Base-by-base conservation (phyloP, 2,888 invertebrate genomes). In the Sesia bembeciformis region DNA sequence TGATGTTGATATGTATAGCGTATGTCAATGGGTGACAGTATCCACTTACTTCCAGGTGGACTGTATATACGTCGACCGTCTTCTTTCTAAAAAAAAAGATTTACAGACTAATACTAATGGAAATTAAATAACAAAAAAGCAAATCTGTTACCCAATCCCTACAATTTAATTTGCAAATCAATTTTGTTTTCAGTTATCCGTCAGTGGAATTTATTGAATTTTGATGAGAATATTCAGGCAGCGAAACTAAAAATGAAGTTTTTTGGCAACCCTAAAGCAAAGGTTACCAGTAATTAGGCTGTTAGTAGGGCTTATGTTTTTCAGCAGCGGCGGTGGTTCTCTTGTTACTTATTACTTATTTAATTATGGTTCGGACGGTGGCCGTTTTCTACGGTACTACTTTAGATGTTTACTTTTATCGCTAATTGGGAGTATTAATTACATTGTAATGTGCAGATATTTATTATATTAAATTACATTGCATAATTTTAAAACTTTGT, bases 221-320 rank as follows among this genome's bases (percentile, higher is more conserved):
- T 72, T 66, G 66, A 70, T 69, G 66, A 64, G 61, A 62, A 62
- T 67, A 67, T 71, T 70, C 46, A 46, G 23, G 23, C 23, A 8
- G 46, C 4, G n/a, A 5, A 3, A 46, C 46, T 8, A 46, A 8
- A 8, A 8, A 8, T 46, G 8, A 46, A 6, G 4, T 46, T 46
- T 46, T 52, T 55, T 57, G 60, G 54, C 66, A 82, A 57, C 74
- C 81, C 74, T 78, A 62, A 66, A 52, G 39, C 60, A 68, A 77
- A 80, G 81, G 79, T 81, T 76, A 77, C 62, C 62, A 70, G 75
- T 82, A 83, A 81, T 83, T 80, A 81, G 76, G 72, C 81, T 80
- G 79, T 73, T 72, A 65, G 66, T 65, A 69, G 66, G 73, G 69
- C 72, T 78, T 75, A 52, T 52, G 75, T 82, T 84, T 83, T 82